Conservation (phyloP, 2,113 vertebrate genomes). For the Caracal caracal region DNA sequence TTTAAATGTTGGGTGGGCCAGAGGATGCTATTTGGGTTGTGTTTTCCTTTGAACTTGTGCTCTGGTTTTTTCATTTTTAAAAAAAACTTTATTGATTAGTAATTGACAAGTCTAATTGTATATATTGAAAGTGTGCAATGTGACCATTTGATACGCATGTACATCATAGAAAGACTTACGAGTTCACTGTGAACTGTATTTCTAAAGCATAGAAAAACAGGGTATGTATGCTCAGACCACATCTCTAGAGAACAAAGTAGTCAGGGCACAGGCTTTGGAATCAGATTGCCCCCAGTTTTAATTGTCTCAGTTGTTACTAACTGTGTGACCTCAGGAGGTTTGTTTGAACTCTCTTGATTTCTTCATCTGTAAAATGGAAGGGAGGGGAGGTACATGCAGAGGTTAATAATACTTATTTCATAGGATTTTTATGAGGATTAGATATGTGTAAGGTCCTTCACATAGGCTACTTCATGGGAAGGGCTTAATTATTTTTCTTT, state of each 20-base stretch:
- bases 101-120: neutral
- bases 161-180: neutral
- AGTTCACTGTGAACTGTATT: neutral
- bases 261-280: neutral
- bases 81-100: neutral
- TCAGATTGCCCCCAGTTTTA: neutral
- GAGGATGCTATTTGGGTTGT: neutral
- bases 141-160: neutral
- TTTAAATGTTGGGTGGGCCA: neutral
- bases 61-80: neutral
- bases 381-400: neutral
- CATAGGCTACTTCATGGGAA: neutral
- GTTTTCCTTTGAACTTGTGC: neutral
- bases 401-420: neutral
- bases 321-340: neutral
- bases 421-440: neutral
- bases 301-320: neutral
- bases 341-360: neutral
- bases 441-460: neutral
- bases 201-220: neutral
- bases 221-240: fast-evolving
- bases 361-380: neutral
- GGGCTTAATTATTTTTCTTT: neutral
- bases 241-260: neutral
- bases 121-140: neutral